Percentiles rank a stretch among this genome's conserved stretches.
phyloP scores from a whole-genome alignment of 2,113 vertebrate genomes.

The human (Homo sapiens) region DNA sequence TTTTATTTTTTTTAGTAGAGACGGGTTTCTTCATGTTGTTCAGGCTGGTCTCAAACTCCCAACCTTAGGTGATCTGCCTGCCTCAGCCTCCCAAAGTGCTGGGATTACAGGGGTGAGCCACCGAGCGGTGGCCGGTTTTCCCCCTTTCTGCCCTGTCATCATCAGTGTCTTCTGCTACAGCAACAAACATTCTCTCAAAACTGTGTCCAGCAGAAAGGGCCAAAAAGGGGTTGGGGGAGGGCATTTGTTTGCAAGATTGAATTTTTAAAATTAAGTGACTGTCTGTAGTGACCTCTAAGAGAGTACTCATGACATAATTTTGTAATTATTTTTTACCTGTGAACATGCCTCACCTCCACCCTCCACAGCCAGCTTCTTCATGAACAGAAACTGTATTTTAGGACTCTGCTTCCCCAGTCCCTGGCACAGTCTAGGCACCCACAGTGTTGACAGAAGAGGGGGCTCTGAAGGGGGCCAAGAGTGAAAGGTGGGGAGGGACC shows the following conservation, averaged over 20 bases:
- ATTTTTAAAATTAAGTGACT: not conserved
- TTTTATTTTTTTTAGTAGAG: too few relatives aligned
- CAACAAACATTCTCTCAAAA: constrained; percentile 31
- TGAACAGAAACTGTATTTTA: not conserved
- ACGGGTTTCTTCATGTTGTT: too few relatives aligned
- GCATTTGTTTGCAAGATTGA: not conserved
- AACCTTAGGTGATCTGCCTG: too few relatives aligned
- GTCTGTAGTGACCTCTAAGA: not conserved
- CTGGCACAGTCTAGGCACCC: too few relatives aligned
- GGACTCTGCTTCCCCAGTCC: not conserved
- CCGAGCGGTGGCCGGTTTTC: not conserved
- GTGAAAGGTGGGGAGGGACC: not conserved
- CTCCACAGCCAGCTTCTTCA: not conserved
- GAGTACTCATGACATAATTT: not conserved
- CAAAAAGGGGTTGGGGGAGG: not conserved
- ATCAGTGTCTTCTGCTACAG: not conserved
- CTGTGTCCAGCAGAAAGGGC: not conserved
- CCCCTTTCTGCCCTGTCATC: not conserved
- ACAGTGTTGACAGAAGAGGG: not conserved
- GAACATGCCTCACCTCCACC: not conserved
- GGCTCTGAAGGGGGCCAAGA: not conserved
- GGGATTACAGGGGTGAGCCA: too few relatives aligned
- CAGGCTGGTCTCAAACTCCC: too few relatives aligned
- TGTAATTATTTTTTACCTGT: not conserved
- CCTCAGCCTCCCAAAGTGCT: too few relatives aligned